A percentile compares a stretch with the other conserved stretches of the same genome.
Conservation (phyloP, 2,888 invertebrate species). For the Minunthozetes semirufus region DNA sequence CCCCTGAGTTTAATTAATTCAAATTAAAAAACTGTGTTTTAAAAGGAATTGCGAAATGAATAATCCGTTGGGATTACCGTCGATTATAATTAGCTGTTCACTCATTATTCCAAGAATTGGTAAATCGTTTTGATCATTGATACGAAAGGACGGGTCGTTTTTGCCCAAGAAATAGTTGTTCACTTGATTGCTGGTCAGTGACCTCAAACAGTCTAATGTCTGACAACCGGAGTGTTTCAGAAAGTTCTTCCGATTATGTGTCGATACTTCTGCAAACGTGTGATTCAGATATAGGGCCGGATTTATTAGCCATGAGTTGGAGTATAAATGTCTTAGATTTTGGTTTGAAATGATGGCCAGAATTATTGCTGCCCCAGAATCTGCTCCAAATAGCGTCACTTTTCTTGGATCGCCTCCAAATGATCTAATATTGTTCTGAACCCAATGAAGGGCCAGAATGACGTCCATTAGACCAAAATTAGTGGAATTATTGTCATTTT, state of each 20-base stretch:
- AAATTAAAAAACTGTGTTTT: too few species aligned
- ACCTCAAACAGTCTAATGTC: constrained; percentile 36
- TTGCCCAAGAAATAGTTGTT: constrained; percentile 42
- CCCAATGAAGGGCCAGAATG: constrained; percentile 16
- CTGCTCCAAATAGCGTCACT: constrained; percentile 17
- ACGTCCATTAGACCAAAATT: constrained; percentile 27
- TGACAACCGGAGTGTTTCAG: constrained; percentile 33
- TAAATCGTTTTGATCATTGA: constrained; percentile 44
- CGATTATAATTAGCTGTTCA: constrained; percentile 42
- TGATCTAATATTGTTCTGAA: not conserved
- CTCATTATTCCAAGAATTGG: constrained; percentile 43
- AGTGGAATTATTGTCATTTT: not conserved
- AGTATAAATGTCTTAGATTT: constrained; percentile 33
- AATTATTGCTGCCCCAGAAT: constrained; percentile 38
- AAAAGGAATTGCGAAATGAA: not conserved
- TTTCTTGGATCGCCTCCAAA: constrained; percentile 27
- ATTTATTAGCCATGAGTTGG: constrained; percentile 40
- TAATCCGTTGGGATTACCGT: constrained; percentile 38
- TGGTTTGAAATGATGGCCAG: constrained; percentile 37
- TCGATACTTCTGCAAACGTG: constrained; percentile 36
- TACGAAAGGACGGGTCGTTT: constrained; percentile 45
- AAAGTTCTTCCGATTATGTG: constrained; percentile 37
- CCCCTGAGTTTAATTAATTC: too few species aligned
- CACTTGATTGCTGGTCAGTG: constrained; percentile 37
- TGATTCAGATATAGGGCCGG: constrained; percentile 41